Percentiles rank a stretch among this genome's conserved stretches.
These are phyloP conservation scores for Tetragonula carbonaria DNA, from an alignment of 2,888 invertebrate species.

Conservation along the genomic window DNA sequence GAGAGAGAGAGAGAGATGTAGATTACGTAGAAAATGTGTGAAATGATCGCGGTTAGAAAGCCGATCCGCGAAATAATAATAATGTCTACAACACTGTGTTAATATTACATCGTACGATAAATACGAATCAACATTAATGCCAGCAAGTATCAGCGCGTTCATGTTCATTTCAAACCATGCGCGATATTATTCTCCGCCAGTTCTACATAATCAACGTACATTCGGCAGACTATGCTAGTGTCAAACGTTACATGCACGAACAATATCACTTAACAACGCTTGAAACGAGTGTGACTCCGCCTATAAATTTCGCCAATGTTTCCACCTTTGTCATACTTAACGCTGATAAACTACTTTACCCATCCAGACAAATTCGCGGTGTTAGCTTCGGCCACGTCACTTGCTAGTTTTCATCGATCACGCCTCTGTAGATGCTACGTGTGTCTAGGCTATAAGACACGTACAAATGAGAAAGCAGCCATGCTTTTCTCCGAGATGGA, in stretches of 20 bases:
- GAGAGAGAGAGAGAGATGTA: no score
- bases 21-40: no score
- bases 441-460: not conserved
- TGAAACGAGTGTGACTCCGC: no score
- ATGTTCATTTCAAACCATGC: not conserved
- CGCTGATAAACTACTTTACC: not conserved
- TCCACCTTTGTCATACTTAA: not conserved
- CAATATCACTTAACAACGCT: not conserved
- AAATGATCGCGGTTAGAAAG: not conserved
- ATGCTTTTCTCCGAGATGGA: no score
- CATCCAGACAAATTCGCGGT: not conserved
- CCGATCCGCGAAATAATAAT: not conserved
- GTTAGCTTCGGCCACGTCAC: not conserved
- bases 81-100: not conserved
- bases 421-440: not conserved
- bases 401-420: not conserved
- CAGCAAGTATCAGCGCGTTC: not conserved
- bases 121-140: not conserved
- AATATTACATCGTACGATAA: not conserved
- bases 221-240: not conserved
- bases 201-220: not conserved
- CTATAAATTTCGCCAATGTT: no score
- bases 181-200: not conserved
- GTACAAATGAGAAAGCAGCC: not conserved
- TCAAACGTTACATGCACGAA: not conserved